Evolutionary conservation across 2,113 vertebrate genomes (phyloP), one percentile per base, ranked within the genome.

Genomic region (Ammodytes marinus): DNA sequence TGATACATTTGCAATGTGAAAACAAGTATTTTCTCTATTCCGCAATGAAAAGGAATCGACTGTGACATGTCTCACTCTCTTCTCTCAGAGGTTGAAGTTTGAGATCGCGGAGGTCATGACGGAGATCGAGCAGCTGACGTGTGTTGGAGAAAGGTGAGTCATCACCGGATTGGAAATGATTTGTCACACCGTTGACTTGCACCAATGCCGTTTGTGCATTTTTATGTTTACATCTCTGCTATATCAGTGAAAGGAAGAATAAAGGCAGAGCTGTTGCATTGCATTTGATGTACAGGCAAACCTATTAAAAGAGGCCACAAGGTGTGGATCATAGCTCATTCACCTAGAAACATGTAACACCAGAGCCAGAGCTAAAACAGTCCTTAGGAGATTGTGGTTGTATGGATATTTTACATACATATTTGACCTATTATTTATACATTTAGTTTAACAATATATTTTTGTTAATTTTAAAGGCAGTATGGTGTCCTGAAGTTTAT

Each of bases 21-120:
- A 27, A 27, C 27, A 27, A 27, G 27, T 27, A 27, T 27, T 27
- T 27, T 27, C 27, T 27, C 27, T 27, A 27, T 27, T 27, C 27
- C 27, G 27, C 27, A 27, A 27, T 27, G 27, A 27, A 50, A 52
- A 55, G 12, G 19, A 79, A 60, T 6, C 4, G 19, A 64, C 54
- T 43, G 50, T 37, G 1, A 45, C 1, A 4, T 37, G 11, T 68
- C 0, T 60, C 46, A 0, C 50, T 61, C 15, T 76, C 35, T 63
- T 70, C 27, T 60, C 69, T 53, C 95, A 99, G 98, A 96, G 97
- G 89, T 93, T 99, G 94, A 99, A 99, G 92, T 97, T 97, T 88
- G 98, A 99, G 90, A 99, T 99, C 37, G 96, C 98, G 0, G 98
- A 99, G 82, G 98, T 99, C 80, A 99, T 99, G 98, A 99, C 97